Evolutionary conservation across 2,888 invertebrate species (phyloP), one percentile per base, ranked within the genome.

Genomic region (Archips crataeganus): DNA sequence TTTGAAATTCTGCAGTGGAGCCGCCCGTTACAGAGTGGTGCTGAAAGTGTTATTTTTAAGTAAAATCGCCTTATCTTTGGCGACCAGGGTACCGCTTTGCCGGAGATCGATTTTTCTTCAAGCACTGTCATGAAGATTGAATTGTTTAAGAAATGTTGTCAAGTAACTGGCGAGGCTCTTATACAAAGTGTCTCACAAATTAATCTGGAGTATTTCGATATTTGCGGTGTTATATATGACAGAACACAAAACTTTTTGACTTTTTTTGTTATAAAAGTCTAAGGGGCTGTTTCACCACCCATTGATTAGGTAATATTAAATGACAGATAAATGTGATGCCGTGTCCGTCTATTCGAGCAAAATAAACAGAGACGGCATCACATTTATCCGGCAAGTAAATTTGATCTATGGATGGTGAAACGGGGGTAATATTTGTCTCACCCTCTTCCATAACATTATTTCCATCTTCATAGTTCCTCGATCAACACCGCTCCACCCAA

Each of bases 1-100:
- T 90, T 88, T 88, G 86, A 87, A 89, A 87, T 86, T 87, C 82
- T 83, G 78, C 79, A 77, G 76, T 75, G 60, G 63, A 13, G 47
- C 32, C 45, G 39, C 57, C 23, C 57, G 42, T 34, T 45, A 67
- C 67, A 23, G 42, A 54, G 66, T 63, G 64, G 39, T 63, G 49
- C 70, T 74, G 74, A 51, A 69, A 74, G 61, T 74, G 74, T 74
- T 70, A 65, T 70, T 62, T 65, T 69, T 60, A 61, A 74, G 70
- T 68, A 63, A 73, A 69, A 73, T 39, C 45, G 57, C 62, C 49
- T 68, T 72, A 73, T 68, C 68, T 59, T 13, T 51, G 49, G 51
- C 36, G 47, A 59, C 47, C 63, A 51, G 65, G n/a, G 57, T 36
- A 23, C 57, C 32, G 57, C 3, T 32, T 57, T 57, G 10, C 32